Evolutionary conservation across 2,797 vertebrate species (phyloP), one percentile per base, ranked within the genome.

Genomic region (Thalassophryne amazonica): DNA sequence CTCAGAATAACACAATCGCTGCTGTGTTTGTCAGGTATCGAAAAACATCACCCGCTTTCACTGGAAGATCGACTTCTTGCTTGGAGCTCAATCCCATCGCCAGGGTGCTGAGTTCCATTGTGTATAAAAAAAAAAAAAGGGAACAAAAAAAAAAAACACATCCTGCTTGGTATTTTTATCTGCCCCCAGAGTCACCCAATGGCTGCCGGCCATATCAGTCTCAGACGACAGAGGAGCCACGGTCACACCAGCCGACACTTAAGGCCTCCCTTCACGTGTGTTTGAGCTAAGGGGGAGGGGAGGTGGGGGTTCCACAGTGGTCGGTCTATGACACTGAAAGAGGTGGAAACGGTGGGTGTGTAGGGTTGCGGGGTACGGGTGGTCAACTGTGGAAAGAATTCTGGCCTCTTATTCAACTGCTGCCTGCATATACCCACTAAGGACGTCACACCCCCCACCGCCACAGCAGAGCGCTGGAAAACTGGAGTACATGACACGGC

Each of bases 101-200:
- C 21, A 19, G 51, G 51, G 60, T 54, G 69, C 65, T 68, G 67
- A 73, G 47, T 77, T 83, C 73, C 57, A 70, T 58, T 78, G 80
- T 82, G 66, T 68, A 78, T 82, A 68, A 55, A 76, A 78, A 51
- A 40, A 14, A 69, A 39, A 74, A 67, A 57, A 59, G 55, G 14
- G 48, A 47, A 23, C 47, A 25, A 49, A 21, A 22, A 32, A 29
- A 46, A 54, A 38, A n/a, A 45, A 64, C 38, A 65, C 60, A 45
- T 69, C 67, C 54, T 76, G 66, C 42, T 48, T 52, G 80, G 73
- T 86, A 85, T 85, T 87, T 87, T 80, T 85, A 86, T 84, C 81
- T 76, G 66, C 81, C 70, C 73, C 83, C 66, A 69, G 82, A 83
- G 85, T 69, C 77, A 78, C 67, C 85, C 47, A 16, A 53, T 73